Conservation (phyloP, 2,113 vertebrate species). For the Pelusios castaneus region DNA sequence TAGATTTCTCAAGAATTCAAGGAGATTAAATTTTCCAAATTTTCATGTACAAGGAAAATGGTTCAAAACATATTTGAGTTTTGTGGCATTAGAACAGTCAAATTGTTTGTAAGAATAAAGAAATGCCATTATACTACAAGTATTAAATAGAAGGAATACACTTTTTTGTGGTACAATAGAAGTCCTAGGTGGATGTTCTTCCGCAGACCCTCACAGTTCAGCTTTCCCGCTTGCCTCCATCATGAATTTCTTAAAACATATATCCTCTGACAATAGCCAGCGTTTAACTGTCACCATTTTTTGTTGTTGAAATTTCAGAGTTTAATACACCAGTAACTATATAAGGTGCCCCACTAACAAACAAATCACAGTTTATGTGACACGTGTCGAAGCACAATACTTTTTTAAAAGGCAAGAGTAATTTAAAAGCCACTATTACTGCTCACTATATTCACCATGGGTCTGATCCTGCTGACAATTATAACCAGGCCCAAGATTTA, state of each 20-base stretch:
- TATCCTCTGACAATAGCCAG: not conserved
- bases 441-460: not conserved
- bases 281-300: not conserved
- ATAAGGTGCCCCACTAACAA: not conserved
- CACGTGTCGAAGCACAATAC: not conserved
- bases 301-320: not conserved
- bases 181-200: not conserved
- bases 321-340: not conserved
- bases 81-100: not conserved
- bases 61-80: not conserved
- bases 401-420: not conserved
- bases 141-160: not conserved
- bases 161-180: not conserved
- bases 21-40: not conserved
- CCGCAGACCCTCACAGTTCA: not conserved
- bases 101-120: not conserved
- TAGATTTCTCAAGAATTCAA: not conserved
- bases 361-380: not conserved
- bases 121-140: not conserved
- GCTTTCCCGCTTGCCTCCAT: not conserved
- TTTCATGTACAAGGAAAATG: fast-evolving
- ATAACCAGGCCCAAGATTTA: not conserved
- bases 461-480: not conserved
- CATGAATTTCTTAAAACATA: not conserved
- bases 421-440: not conserved